Conservation (phyloP, 2,888 invertebrate species). For the Chalcis sispes region DNA sequence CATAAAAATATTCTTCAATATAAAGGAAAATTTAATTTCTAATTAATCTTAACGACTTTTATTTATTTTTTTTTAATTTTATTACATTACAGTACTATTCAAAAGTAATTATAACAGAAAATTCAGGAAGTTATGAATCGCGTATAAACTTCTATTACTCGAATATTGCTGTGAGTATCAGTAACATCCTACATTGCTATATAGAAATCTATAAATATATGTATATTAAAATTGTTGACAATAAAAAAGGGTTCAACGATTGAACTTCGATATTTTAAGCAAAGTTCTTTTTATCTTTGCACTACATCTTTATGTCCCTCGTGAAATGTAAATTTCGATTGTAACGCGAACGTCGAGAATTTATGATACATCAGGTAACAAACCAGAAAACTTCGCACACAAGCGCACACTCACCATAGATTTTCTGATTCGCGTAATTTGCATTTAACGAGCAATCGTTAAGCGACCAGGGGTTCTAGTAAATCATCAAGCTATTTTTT, state of each 20-base stretch:
- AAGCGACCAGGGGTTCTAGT: conserved; percentile 59
- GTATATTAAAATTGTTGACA: conserved; percentile 12
- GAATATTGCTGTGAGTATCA: no score
- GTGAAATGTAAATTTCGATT: conserved; percentile 48
- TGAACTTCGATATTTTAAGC: conserved; percentile 14
- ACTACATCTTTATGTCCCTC: conserved; percentile 12
- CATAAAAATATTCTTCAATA: not conserved
- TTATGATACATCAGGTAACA: conserved; percentile 47
- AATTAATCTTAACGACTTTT: no score
- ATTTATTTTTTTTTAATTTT: conserved; percentile 10
- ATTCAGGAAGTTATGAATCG: no score
- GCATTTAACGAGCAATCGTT: conserved; percentile 61
- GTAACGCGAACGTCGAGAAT: conserved; percentile 36
- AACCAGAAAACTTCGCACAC: conserved; percentile 45
- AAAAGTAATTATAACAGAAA: no score
- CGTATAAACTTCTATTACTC: no score
- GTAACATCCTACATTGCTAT: no score
- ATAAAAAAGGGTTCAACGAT: conserved; percentile 10
- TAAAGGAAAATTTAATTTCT: not conserved
- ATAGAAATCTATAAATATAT: no score
- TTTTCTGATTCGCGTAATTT: conserved; percentile 62
- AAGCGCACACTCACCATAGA: conserved; percentile 47
- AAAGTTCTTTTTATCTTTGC: not conserved
- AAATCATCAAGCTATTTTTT: conserved; percentile 54
- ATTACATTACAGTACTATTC: no score